phyloP scores from a whole-genome alignment of 2,797 vertebrate genomes.

The Xyrichtys novacula region DNA sequence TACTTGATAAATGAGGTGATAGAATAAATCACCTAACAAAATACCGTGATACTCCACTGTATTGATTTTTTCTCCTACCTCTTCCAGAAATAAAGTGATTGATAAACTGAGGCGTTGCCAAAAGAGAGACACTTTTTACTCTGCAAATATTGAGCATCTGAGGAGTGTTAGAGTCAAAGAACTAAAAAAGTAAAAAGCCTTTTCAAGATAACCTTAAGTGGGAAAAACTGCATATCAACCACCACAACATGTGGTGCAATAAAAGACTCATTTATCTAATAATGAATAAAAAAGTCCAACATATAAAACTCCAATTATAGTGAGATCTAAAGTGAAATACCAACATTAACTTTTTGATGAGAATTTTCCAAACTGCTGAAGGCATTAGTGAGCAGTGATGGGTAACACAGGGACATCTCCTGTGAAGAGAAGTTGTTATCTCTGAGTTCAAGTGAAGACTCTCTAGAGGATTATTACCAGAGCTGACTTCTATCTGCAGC shows the following conservation, averaged over 20 bases:
- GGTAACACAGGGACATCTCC: slow-evolving; percentile 15
- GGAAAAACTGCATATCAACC: slow-evolving; percentile 30
- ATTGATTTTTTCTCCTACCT: too few relatives aligned
- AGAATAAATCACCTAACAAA: too few relatives aligned
- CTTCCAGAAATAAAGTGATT: slow-evolving; percentile 22
- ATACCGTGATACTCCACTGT: too few relatives aligned
- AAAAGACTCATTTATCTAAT: slow-evolving; percentile 44
- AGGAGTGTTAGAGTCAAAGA: too few relatives aligned
- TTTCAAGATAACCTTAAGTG: slow-evolving; percentile 30
- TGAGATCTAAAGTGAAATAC: not conserved
- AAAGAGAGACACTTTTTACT: slow-evolving; percentile 18
- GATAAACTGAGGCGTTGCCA: slow-evolving; percentile 22
- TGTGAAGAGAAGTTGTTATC: slow-evolving; percentile 10
- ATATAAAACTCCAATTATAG: not conserved
- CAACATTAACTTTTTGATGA: slow-evolving; percentile 7
- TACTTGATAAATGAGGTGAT: too few relatives aligned
- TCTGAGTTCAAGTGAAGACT: slow-evolving; percentile 30
- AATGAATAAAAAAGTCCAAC: slow-evolving; percentile 7
- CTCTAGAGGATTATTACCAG: slow-evolving; percentile 34
- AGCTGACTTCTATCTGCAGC: slow-evolving; percentile 25
- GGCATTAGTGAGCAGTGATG: not conserved
- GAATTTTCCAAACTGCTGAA: not conserved
- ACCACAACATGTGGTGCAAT: slow-evolving; percentile 41
- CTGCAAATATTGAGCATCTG: too few relatives aligned
- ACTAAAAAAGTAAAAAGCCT: too few relatives aligned